Base-by-base conservation (phyloP, 2,888 invertebrate species). In the Mallateleia sp. region DNA sequence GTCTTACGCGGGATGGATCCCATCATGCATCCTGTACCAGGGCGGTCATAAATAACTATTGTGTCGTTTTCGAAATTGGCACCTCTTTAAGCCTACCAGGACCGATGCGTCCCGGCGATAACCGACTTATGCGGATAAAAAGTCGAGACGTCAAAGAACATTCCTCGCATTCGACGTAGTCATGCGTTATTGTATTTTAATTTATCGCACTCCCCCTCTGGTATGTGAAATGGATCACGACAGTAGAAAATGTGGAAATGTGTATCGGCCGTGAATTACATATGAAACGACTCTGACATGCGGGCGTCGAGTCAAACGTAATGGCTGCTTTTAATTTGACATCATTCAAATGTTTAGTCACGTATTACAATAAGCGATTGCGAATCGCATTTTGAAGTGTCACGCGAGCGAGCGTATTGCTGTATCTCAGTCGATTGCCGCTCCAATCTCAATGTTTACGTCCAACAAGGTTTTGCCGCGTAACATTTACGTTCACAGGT, bases 41-140 rank as follows among this genome's bases (percentile, higher is more conserved):
- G 2, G 42, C 45, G 11, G 38, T 50, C 72, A 74, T 81, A 81
- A 81, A 74, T 81, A 81, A 81, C 66, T 72, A 81, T 72, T 66
- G 72, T 81, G 34, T 74, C 72, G 62, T 81, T 81, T 81, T 81
- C 74, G 74, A 81, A 81, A 81, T 74, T 72, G 81, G 66, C 81
- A 81, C 81, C 74, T 72, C 58, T 66, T 81, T 50, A 58, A 66
- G 28, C 50, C 50, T 28, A 60, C 58, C 69, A 42, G 11, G 24
- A 22, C 22, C 32, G 81, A 74, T 74, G 38, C 50, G 15, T 34
- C 69, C 38, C 28, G 28, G 25, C 32, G 74, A 81, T 81, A 81
- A 64, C 71, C 64, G 71, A 80, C 71, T 71, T 62, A 62, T 69
- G 79, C 69, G 5, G 62, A 79, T 80, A 78, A 60, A 78, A 66